Conservation (phyloP, 2,888 invertebrate species). For the Aleiodes testaceus region DNA sequence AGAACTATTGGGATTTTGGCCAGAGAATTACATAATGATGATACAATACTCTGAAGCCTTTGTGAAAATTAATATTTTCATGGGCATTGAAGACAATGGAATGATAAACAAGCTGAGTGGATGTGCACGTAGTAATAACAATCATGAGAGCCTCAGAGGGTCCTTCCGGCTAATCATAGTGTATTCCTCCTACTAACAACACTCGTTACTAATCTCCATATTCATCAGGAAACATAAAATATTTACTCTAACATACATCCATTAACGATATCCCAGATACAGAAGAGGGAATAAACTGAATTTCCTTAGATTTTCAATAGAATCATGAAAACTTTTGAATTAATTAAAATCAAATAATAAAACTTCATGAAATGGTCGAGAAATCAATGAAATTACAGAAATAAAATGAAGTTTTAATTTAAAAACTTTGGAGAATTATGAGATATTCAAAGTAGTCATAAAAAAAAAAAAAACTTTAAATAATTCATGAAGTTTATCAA, state of each 20-base stretch:
- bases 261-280: neutral
- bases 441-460: no score
- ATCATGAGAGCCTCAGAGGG: constrained; percentile 18
- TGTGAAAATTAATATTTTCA: neutral
- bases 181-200: neutral
- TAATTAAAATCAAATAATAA: no score
- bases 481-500: no score
- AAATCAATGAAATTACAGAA: no score
- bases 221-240: neutral
- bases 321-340: no score
- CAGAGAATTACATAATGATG: neutral
- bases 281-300: no score
- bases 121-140: neutral
- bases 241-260: neutral
- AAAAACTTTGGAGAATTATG: no score
- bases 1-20: neutral
- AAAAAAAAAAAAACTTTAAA: no score
- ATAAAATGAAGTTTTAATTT: no score
- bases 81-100: neutral
- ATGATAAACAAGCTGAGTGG: neutral
- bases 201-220: constrained; percentile 13
- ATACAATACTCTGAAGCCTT: neutral
- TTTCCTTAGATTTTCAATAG: no score
- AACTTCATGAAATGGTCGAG: no score
- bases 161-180: constrained; percentile 12